phyloP scores from a whole-genome alignment of 2,113 vertebrate species.

The Orcinus orca region DNA sequence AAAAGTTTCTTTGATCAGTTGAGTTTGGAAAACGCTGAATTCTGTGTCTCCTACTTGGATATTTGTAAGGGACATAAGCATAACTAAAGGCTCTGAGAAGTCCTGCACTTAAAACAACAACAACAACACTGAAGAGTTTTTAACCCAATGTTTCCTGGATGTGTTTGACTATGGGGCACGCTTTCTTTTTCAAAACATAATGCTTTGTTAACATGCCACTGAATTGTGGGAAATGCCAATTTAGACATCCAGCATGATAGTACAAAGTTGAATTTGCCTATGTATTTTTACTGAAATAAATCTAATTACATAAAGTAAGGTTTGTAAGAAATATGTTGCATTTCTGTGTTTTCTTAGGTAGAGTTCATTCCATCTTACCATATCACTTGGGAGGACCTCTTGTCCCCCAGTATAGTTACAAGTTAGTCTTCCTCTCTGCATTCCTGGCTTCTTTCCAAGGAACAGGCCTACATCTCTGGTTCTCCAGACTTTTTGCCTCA shows the following conservation, averaged over 20 bases:
- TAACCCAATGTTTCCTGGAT: neutral
- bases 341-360: conserved; percentile 17
- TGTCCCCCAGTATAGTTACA: neutral
- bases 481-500: neutral
- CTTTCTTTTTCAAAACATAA: neutral
- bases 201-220: neutral
- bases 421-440: neutral
- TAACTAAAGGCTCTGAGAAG: conserved; percentile 2
- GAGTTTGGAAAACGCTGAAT: neutral
- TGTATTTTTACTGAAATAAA: neutral
- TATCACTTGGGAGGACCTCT: neutral
- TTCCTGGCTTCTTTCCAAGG: neutral
- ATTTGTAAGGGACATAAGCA: neutral
- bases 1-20: neutral
- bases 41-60: neutral
- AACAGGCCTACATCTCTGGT: neutral
- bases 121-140: neutral
- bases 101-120: neutral
- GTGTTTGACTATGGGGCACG: neutral
- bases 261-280: neutral
- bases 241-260: neutral
- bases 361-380: neutral
- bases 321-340: neutral
- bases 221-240: neutral
- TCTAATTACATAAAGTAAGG: neutral